Conservation (phyloP, 2,797 vertebrate genomes). For the Knipowitschia caucasica region DNA sequence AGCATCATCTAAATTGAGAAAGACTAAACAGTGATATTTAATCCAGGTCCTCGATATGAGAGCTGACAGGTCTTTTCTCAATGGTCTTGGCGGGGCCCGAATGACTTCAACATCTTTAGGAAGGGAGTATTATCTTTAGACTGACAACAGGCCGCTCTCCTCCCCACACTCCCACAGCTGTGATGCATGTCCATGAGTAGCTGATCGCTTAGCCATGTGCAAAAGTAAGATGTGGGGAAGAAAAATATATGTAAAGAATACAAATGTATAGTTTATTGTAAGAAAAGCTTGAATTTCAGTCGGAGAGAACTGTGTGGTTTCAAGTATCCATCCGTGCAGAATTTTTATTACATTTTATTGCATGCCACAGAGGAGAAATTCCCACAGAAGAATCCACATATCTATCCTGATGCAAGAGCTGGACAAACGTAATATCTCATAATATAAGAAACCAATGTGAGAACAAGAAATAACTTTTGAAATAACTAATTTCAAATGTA, state of each 20-base stretch:
- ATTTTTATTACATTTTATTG: background rate
- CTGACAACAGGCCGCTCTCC: slow-evolving; percentile 18
- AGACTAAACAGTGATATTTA: background rate
- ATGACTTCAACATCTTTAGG: slow-evolving; percentile 19
- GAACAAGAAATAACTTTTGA: background rate
- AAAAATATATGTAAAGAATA: slow-evolving; percentile 8
- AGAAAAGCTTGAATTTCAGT: slow-evolving; percentile 18
- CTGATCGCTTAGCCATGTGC: slow-evolving; percentile 19
- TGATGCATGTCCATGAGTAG: slow-evolving; percentile 16
- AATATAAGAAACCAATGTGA: background rate
- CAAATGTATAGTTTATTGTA: slow-evolving; percentile 19
- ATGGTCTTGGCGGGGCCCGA: slow-evolving; percentile 28
- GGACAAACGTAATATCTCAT: slow-evolving; percentile 2
- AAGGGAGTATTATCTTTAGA: slow-evolving; percentile 27
- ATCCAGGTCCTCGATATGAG: background rate
- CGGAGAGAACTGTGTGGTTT: slow-evolving; percentile 19
- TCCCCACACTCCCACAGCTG: slow-evolving; percentile 21
- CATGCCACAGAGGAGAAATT: slow-evolving; percentile 1
- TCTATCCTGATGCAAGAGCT: slow-evolving; percentile 2
- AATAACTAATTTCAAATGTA: too few relatives aligned
- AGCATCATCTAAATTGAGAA: background rate
- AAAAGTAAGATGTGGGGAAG: slow-evolving; percentile 27
- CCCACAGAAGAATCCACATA: slow-evolving; percentile 1
- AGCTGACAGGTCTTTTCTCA: slow-evolving; percentile 8
- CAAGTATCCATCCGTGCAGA: background rate